Conservation (phyloP, 1,140 invertebrate genomes). For the Aphelenchoides fujianensis region DNA sequence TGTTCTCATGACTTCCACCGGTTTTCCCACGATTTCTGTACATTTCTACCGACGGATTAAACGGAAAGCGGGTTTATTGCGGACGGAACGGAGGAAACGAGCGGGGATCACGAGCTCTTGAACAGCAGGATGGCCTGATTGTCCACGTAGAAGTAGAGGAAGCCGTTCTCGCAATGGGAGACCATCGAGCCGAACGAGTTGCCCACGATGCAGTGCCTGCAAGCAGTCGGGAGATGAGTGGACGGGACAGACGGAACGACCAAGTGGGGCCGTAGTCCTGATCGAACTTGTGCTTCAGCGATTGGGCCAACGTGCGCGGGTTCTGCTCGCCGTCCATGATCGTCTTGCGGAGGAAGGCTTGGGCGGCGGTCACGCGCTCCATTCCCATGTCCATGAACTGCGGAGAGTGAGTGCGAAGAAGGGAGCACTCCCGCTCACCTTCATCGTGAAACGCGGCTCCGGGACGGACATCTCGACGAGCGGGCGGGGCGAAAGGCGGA, state of each 20-base stretch:
- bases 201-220: background rate
- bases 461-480: too few relatives aligned
- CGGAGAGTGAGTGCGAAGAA: background rate
- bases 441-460: constrained; percentile 5
- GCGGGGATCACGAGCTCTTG: background rate
- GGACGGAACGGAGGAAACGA: background rate
- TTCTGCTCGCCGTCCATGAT: background rate
- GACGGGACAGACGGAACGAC: too few relatives aligned
- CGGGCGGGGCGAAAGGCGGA: too few relatives aligned
- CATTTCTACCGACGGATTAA: too few relatives aligned
- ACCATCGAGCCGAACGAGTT: constrained; percentile 3
- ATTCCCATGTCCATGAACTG: background rate
- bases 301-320: background rate
- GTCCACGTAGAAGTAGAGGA: background rate
- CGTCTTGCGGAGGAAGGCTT: background rate
- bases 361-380: background rate
- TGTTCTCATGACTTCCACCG: background rate
- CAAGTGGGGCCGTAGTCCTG: background rate
- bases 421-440: background rate
- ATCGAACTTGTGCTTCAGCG: background rate
- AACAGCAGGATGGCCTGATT: constrained; percentile 7
- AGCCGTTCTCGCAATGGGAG: background rate
- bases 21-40: background rate
- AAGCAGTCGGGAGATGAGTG: background rate
- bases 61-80: background rate